Evolutionary conservation across 2,113 vertebrate genomes (phyloP), one percentile per base, ranked within the genome.

Genomic region (Hoplias malabaricus): DNA sequence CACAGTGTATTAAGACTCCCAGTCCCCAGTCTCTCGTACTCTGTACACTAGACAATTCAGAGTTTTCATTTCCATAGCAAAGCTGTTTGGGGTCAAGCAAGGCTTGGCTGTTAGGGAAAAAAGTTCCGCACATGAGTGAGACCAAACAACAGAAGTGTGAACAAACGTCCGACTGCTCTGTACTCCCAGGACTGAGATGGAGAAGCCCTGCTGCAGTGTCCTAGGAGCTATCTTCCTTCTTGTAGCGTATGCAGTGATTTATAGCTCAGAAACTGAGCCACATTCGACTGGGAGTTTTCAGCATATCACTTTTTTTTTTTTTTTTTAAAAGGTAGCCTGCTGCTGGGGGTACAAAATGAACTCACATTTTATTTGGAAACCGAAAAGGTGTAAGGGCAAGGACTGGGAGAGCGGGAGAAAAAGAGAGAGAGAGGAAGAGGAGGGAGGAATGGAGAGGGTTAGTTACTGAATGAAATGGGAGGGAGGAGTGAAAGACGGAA

Each of bases 401-500:
- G 11, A n/a, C n/a, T n/a, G n/a, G n/a, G 43, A n/a, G 16, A 40
- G 4, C 4, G 27, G 8, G 31, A 59, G 21, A 43, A 12, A 33
- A 42, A 33, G 25, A 12, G 25, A 68, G 62, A 75, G 21, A 21
- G 57, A 36, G 43, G 56, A 48, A 63, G 80, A 48, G 6, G 48
- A 59, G 19, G 14, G 42, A 61, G 27, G 67, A 8, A 12, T 36
- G 27, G 9, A 65, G 11, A 65, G 19, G 63, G n/a, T 42, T 53
- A 31, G 23, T 56, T 29, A n/a, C n/a, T 29, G 40, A 77, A 40
- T 46, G 16, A 59, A 72, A 84, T 38, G 14, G 27, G 54, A 69
- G 21, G 46, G 73, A 40, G 72, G 36, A 61, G 23, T 25, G 16
- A 33, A 33, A n/a, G 23, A 31, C 25, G 36, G 34, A 8, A 7